Base-by-base conservation (phyloP, 2,888 invertebrate species). In the Phrixothrix hirtus region DNA sequence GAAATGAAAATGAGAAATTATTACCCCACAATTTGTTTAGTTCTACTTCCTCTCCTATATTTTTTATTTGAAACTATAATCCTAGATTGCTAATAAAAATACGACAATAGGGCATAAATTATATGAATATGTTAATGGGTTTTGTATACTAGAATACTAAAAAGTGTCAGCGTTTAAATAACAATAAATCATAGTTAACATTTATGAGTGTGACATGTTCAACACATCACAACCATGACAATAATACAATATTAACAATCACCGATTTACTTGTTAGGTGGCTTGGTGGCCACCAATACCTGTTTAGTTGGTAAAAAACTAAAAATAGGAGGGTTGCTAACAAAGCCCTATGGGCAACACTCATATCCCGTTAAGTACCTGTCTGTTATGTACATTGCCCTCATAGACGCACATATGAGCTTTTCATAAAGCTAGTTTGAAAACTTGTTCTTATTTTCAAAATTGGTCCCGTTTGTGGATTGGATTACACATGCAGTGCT, bases 331-430 rank as follows among this genome's bases (percentile, higher is more conserved):
- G 61, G 62, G 66, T 46, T 44, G 38, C 25, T 30, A 62, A 64
- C 62, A 63, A 59, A 55, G 51, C 49, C 53, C 50, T 45, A 61
- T 58, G 63, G 64, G 57, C 60, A 56, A 58, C 58, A 57, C 61
- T 55, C 60, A 55, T 62, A 59, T 63, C 59, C 59, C 57, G 64
- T 64, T 64, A 67, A 66, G 67, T 67, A 67, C 68, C 67, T 68
- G 66, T 59, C 62, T 57, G 62, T 66, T 64, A 63, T 63, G 55
- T 45, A 51, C 57, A 61, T 60, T 61, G 58, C 57, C 56, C 57
- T 57, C 51, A 55, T 17, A 31, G n/a, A 32, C 14, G n/a, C 58
- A 15, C 16, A 16, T 25, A 42, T 26, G 42, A 37, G 45, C 35
- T 45, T 39, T 42, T 43, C 32, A 30, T 17, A 34, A 30, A 27